Conservation (phyloP, 35 echinoderm and acorn worm genomes). For the Heliocidaris erythrogramma region DNA sequence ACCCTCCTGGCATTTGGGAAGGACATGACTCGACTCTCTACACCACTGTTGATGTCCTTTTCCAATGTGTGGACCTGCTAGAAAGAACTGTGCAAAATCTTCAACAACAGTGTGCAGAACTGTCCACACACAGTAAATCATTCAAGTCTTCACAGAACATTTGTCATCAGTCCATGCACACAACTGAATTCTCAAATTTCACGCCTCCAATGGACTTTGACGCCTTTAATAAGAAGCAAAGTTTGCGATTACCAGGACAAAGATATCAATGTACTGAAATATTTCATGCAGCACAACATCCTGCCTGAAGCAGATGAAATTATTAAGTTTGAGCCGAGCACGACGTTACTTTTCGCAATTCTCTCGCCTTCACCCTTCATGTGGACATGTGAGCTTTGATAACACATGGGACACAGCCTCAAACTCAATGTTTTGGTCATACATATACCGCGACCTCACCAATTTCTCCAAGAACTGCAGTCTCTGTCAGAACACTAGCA, state of each 20-base stretch:
- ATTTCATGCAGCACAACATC: slow-evolving; percentile 10
- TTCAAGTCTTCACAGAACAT: no score
- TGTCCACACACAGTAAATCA: no score
- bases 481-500: slow-evolving; percentile 36
- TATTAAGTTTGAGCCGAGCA: slow-evolving; percentile 2
- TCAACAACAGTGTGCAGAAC: no score
- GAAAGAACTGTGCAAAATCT: no score
- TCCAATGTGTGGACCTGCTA: no score
- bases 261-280: slow-evolving; percentile 26
- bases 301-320: slow-evolving; percentile 20
- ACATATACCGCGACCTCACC: slow-evolving; percentile 10
- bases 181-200: no score
- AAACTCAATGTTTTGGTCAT: slow-evolving; percentile 1
- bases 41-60: no score
- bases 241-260: slow-evolving; percentile 14
- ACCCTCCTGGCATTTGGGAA: no score
- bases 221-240: not conserved
- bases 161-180: no score
- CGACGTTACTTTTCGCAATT: slow-evolving; percentile 30
- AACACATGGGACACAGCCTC: slow-evolving; percentile 27
- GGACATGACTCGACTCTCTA: no score
- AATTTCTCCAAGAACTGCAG: slow-evolving; percentile 5
- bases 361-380: slow-evolving; percentile 25
- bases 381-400: slow-evolving; percentile 16
- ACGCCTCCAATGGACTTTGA: no score